phyloP scores from a whole-genome alignment of 2,113 vertebrate species.

The Lophura nycthemera region DNA sequence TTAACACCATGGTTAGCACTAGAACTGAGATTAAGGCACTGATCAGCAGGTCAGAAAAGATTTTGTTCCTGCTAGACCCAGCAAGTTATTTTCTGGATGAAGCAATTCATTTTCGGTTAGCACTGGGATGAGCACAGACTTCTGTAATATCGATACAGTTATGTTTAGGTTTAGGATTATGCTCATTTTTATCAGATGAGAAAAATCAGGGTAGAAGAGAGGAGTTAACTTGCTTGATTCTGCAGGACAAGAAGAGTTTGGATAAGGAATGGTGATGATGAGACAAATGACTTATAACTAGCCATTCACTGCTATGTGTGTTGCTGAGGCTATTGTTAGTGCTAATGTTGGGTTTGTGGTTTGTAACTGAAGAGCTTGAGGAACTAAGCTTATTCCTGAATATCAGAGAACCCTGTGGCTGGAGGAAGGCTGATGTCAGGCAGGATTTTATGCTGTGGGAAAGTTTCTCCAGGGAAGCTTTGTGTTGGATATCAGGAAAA shows the following conservation, averaged over 20 bases:
- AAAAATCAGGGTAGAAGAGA: neutral
- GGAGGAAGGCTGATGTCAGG: neutral
- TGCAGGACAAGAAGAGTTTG: neutral
- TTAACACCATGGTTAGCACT: neutral
- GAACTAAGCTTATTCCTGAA: neutral
- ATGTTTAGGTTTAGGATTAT: neutral
- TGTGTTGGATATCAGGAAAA: too few species aligned
- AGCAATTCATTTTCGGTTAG: neutral
- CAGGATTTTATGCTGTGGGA: neutral
- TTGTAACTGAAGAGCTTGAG: neutral
- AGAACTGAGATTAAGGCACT: neutral
- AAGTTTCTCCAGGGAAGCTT: neutral
- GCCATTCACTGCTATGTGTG: rapidly evolving
- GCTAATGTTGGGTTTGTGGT: neutral
- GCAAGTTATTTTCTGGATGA: neutral
- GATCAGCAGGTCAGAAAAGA: neutral
- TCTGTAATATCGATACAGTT: neutral
- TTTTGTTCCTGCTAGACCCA: neutral
- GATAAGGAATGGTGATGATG: neutral
- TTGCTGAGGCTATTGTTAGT: neutral
- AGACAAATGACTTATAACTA: neutral
- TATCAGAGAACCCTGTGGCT: rapidly evolving
- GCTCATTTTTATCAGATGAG: neutral
- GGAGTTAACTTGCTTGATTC: neutral
- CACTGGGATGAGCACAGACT: neutral